Base-by-base conservation (phyloP, 1,140 invertebrate species). In the Caenorhabditis remanei region DNA sequence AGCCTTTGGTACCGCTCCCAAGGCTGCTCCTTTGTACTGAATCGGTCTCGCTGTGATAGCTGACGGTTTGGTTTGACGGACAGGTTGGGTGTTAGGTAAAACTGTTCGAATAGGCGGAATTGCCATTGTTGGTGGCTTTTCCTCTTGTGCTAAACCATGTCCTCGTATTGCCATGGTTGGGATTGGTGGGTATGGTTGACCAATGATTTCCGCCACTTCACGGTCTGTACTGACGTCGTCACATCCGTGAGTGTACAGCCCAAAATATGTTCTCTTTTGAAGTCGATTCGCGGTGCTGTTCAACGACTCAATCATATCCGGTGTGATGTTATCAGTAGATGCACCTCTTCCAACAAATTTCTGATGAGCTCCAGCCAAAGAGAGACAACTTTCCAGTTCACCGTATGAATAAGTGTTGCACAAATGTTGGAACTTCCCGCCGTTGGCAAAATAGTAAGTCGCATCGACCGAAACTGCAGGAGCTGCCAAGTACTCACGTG, bases 401-500 rank as follows among this genome's bases (percentile, higher is more conserved):
- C 21, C 6, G 13, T 21, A 11, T 0, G 43, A 4, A 19, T 50
- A 53, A 0, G 14, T 24, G 19, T 50, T 3, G 13, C 46, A 50
- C 11, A 79, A 21, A 24, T 79, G 43, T 16, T 79, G 19, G 4
- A 79, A 50, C 7, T 50, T 79, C 53, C 71, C 71, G 21, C 9
- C n/a, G n/a, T 24, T 24, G 4, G 6, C 7, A 43, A 79, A 79
- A n/a, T 50, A 50, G 46, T n/a, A 53, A 9, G 19, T 6, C 21
- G 71, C 71, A 24, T 79, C 46, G 0, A 79, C 40, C 0, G 71
- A 50, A 14, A 53, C 46, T 48, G 71, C 71, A 46, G 71, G 71
- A 53, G 46, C 19, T 24, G 71, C 71, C 71, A 79, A 50, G 46
- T 79, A 50, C n/a, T 79, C 46, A 2, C 71, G 71, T 2, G 71